phyloP scores from a whole-genome alignment of 2,113 vertebrate genomes.

The Tragulus kanchil region DNA sequence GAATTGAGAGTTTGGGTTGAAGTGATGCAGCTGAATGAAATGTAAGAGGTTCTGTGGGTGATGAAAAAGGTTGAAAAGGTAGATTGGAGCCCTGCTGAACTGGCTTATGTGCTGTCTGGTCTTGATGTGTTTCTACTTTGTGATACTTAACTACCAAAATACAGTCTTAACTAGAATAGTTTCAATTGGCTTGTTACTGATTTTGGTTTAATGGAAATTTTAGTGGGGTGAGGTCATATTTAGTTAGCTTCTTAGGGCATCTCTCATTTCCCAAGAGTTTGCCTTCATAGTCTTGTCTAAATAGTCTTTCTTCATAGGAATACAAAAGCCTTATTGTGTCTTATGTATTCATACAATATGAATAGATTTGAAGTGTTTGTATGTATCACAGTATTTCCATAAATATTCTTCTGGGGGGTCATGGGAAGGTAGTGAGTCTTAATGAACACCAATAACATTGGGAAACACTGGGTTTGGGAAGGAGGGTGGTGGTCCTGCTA shows the following conservation, averaged over 20 bases:
- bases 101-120: rapidly evolving
- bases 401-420: background rate
- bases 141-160: background rate
- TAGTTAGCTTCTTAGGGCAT: background rate
- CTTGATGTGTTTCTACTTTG: background rate
- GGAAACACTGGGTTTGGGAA: background rate
- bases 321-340: background rate
- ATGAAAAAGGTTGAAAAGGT: background rate
- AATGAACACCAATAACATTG: background rate
- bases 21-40: background rate
- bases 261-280: constrained; percentile 54
- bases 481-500: background rate
- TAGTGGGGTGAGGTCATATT: background rate
- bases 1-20: background rate
- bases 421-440: background rate
- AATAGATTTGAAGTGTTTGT: constrained; percentile 50
- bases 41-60: background rate
- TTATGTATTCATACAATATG: constrained; percentile 17
- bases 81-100: background rate
- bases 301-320: constrained; percentile 12
- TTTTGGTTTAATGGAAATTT: constrained; percentile 22
- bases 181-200: constrained; percentile 23
- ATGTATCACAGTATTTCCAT: background rate
- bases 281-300: background rate
- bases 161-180: background rate